A percentile compares a stretch with the other conserved stretches of the same genome.
Conservation (phyloP, 1,140 invertebrate species). For the Diachasmimorpha longicaudata region DNA sequence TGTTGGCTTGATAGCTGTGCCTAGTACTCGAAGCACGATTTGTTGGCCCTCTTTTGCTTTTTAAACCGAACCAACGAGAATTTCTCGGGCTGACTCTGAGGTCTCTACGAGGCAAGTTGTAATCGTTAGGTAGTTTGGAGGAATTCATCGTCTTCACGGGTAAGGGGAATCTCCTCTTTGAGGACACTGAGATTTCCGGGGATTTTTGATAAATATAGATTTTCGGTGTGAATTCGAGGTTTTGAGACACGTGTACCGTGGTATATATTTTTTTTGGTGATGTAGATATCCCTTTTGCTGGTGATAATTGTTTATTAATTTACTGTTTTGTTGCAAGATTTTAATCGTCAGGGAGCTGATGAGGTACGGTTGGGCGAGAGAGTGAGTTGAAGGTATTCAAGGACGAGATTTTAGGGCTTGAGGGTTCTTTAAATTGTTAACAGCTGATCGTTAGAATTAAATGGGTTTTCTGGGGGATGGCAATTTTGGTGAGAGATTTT, state of each 20-base stretch:
- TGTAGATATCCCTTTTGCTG: too few relatives aligned
- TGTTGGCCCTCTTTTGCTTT: constrained; percentile 10
- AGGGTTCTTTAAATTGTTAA: not conserved
- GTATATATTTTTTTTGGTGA: too few relatives aligned
- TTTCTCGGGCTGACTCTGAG: not conserved
- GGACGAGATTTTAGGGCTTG: not conserved
- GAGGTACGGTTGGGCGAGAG: too few relatives aligned
- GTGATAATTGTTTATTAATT: too few relatives aligned
- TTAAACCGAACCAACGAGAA: not conserved
- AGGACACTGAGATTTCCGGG: too few relatives aligned
- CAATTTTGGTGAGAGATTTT: not conserved
- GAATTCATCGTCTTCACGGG: not conserved
- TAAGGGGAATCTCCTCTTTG: too few relatives aligned
- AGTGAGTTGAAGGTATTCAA: not conserved
- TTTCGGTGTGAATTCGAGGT: too few relatives aligned
- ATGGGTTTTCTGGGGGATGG: not conserved
- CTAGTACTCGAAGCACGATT: not conserved
- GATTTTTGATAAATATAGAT: too few relatives aligned
- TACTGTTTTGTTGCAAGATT: too few relatives aligned
- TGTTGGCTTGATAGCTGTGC: not conserved
- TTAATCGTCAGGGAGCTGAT: too few relatives aligned
- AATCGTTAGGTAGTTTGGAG: not conserved
- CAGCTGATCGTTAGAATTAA: not conserved
- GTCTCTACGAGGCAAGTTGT: not conserved
- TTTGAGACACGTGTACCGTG: too few relatives aligned